Conservation (phyloP, 2,888 invertebrate species). For the Drosophila dives region DNA sequence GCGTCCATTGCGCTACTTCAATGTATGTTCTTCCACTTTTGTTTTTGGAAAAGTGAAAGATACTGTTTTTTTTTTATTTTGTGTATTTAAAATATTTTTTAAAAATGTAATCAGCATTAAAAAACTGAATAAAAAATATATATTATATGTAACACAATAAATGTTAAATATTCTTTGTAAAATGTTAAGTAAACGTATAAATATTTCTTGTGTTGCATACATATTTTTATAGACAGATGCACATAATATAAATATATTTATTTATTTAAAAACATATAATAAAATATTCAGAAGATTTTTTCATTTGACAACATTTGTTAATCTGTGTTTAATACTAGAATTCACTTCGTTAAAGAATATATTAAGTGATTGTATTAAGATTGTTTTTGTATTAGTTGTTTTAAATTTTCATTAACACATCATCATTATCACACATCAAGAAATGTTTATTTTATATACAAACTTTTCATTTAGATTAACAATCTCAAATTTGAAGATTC, state of each 20-base stretch:
- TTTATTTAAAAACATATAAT: neutral
- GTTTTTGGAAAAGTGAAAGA: neutral
- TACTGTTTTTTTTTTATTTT: neutral
- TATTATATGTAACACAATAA: neutral
- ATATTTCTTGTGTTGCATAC: neutral
- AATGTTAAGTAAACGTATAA: neutral
- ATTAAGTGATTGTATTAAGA: neutral
- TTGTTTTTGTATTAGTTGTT: neutral
- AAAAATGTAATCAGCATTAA: neutral
- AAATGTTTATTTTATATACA: neutral
- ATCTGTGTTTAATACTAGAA: neutral
- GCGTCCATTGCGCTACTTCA: constrained; percentile 19
- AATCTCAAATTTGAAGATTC: neutral
- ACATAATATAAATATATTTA: neutral
- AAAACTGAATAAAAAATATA: neutral
- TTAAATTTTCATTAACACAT: neutral
- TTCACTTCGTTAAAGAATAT: neutral
- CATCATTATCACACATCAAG: neutral
- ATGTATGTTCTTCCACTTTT: neutral
- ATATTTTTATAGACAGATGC: neutral
- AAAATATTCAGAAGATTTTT: neutral
- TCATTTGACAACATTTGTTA: neutral
- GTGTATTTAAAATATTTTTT: neutral
- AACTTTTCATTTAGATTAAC: neutral
- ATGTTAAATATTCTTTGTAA: neutral